Evolutionary conservation across 1,140 invertebrate species (phyloP).

Genomic region (Bactericera cockerelli): DNA sequence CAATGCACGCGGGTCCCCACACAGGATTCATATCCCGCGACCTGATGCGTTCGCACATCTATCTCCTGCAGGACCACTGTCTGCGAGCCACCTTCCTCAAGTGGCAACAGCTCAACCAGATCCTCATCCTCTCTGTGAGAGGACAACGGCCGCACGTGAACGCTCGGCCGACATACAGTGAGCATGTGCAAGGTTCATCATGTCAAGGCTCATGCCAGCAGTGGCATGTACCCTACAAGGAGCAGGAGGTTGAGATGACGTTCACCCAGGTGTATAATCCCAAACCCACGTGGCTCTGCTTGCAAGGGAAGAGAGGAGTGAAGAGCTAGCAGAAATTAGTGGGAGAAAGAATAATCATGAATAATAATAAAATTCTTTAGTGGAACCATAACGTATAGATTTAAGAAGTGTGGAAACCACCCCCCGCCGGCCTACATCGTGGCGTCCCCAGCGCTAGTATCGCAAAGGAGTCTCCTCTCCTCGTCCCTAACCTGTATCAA

Average conservation of each 20-base stretch:
- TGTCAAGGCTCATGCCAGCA: too few species aligned
- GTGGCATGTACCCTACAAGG: background rate
- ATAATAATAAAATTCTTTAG: too few species aligned
- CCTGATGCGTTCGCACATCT: slow-evolving; percentile 54
- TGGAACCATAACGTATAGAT: too few species aligned
- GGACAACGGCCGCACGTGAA: too few species aligned
- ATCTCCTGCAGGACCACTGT: slow-evolving; percentile 30
- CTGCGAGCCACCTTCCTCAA: slow-evolving; percentile 12
- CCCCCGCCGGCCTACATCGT: too few species aligned
- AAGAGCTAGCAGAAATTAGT: background rate
- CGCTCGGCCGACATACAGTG: too few species aligned
- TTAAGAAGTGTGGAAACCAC: too few species aligned
- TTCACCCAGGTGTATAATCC: background rate
- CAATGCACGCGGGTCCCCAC: slow-evolving; percentile 47
- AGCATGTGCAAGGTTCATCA: too few species aligned
- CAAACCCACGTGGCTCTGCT: background rate
- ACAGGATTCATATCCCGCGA: slow-evolving; percentile 58
- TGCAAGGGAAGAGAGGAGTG: background rate
- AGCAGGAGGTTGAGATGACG: background rate
- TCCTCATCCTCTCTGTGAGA: slow-evolving; percentile 5
- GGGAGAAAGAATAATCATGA: too few species aligned
- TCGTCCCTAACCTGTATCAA: too few species aligned
- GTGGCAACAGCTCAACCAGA: slow-evolving; percentile 17
- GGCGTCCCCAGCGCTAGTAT: too few species aligned
- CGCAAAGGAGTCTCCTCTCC: too few species aligned